Evolutionary conservation across 2,113 vertebrate genomes (phyloP).

Genomic region (Salvator merianae): DNA sequence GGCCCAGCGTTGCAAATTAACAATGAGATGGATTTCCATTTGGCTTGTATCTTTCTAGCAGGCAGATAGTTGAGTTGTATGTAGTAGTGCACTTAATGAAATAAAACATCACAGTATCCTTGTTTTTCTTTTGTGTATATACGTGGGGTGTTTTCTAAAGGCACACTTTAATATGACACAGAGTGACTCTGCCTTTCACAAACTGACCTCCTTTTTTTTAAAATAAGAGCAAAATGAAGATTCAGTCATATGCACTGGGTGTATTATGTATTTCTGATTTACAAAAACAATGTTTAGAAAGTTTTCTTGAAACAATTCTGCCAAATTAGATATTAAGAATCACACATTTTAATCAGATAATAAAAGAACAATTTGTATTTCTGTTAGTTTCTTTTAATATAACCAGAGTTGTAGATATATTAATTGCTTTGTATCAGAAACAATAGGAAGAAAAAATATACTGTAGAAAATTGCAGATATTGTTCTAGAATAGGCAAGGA

Average conservation of each 20-base stretch:
- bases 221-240: neutral
- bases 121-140: neutral
- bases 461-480: too few species aligned
- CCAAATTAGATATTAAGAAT: neutral
- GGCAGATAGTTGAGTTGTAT: neutral
- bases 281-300: neutral
- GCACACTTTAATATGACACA: neutral
- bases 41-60: neutral
- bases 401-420: too few species aligned
- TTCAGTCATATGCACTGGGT: neutral
- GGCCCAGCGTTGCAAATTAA: slow-evolving; percentile 4
- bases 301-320: neutral
- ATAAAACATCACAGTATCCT: neutral
- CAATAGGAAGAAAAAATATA: too few species aligned
- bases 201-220: neutral
- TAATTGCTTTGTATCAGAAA: too few species aligned
- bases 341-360: neutral
- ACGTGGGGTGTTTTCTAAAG: neutral
- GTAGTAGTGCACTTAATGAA: neutral
- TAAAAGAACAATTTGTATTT: neutral
- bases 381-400: neutral
- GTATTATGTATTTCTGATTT: neutral
- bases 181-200: neutral
- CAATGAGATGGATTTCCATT: neutral
- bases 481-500: too few species aligned